phyloP scores from a whole-genome alignment of 2,888 invertebrate genomes.

The Rutpela maculata region DNA sequence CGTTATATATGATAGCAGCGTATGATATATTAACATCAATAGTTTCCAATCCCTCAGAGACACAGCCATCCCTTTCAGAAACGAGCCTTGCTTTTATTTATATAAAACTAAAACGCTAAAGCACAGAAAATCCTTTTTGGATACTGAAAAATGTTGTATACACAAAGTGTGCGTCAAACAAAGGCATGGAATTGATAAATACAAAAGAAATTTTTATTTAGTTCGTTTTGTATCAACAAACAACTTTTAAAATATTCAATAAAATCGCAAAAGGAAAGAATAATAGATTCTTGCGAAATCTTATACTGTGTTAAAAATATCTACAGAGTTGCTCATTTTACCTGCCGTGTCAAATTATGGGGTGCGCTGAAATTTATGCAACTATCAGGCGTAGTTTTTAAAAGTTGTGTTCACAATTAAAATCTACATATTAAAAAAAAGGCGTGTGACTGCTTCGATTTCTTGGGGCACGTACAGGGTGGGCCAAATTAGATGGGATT shows the following conservation, averaged over 20 bases:
- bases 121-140: slow-evolving; percentile 23
- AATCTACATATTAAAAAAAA: too few species aligned
- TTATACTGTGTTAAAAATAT: neutral
- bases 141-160: slow-evolving; percentile 24
- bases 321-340: too few species aligned
- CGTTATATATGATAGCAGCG: neutral
- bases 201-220: slow-evolving; percentile 39
- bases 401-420: too few species aligned
- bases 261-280: slow-evolving; percentile 16
- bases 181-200: slow-evolving; percentile 37
- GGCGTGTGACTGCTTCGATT: too few species aligned
- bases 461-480: too few species aligned
- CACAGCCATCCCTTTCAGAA: neutral
- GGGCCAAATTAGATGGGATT: too few species aligned
- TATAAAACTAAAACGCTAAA: slow-evolving; percentile 10
- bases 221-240: slow-evolving; percentile 35
- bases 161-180: slow-evolving; percentile 34
- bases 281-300: slow-evolving; percentile 25
- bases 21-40: neutral
- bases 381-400: too few species aligned
- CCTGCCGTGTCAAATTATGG: neutral
- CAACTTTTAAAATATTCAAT: slow-evolving; percentile 31
- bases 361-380: neutral
- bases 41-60: neutral
- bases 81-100: neutral